These are phyloP conservation scores for Heterohyrax brucei DNA, from an alignment of 2,797 vertebrate genomes.

Conservation along the genomic window DNA sequence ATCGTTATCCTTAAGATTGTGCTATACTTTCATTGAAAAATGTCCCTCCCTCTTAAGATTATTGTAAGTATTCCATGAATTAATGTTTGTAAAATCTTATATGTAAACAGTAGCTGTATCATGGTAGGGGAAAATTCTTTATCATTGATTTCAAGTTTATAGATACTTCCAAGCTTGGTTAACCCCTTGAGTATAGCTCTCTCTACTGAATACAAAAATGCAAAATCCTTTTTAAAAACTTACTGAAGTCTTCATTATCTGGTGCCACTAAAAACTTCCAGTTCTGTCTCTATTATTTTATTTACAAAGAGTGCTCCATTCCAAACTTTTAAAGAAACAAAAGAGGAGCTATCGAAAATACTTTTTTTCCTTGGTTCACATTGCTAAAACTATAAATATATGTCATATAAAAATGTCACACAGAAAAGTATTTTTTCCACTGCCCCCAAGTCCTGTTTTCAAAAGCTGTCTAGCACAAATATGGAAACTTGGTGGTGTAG, in stretches of 20 bases:
- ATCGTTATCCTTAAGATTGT: not conserved
- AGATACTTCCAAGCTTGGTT: not conserved
- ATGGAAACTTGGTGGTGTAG: no score
- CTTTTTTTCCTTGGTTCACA: not conserved
- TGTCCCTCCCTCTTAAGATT: not conserved
- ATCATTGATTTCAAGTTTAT: not conserved
- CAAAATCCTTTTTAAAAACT: not conserved
- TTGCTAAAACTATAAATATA: constrained; percentile 1
- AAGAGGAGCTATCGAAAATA: not conserved
- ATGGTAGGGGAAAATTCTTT: not conserved
- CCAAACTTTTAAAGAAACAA: constrained; percentile 6
- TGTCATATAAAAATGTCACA: not conserved
- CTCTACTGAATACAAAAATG: constrained; percentile 1
- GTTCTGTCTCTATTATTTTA: not conserved
- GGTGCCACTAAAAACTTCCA: not conserved
- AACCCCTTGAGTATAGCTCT: not conserved
- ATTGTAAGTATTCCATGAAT: not conserved
- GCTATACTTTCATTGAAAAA: not conserved
- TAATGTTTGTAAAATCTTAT: not conserved
- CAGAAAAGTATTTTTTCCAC: not conserved
- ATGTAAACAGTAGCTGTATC: no score
- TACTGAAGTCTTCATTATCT: not conserved
- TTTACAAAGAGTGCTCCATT: not conserved
- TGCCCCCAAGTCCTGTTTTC: not conserved
- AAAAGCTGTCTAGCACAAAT: not conserved